Base-by-base conservation (phyloP, 2,113 vertebrate species). In the Nothobranchius furzeri region DNA sequence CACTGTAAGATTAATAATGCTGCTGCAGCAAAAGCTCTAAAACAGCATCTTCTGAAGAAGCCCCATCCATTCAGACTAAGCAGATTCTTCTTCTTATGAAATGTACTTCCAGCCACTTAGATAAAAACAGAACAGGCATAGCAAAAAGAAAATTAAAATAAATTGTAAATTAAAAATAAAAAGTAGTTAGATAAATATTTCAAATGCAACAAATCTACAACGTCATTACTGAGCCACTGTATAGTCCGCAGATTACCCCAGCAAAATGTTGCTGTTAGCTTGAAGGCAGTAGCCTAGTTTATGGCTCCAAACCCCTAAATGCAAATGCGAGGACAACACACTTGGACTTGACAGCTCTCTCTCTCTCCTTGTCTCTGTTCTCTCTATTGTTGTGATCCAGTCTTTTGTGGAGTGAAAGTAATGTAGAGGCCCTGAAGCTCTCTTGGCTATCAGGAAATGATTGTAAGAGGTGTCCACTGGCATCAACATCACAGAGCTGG, bases 351-450 rank as follows among this genome's bases (percentile, higher is more conserved):
- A 70, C 65, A 61, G 74, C 76, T 72, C 82, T 76, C 68, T 20
- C 20, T 20, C 20, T 64, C 24, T 43, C 49, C 53, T 25, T 66
- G 68, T 79, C 76, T 79, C 79, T 77, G 68, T 46, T 85, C 86
- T 61, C 46, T 79, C 81, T 25, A 78, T 86, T 87, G 84, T 87
- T 71, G 49, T 64, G 65, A 83, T 78, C 51, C 63, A 66, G 74
- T 68, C 82, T 87, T 87, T 89, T 79, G 68, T 88, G 77, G 58
- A 81, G 83, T 84, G 84, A 86, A 85, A 88, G 78, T 88, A 90
- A 88, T 78, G 82, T 80, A 78, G 52, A 55, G 58, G 81, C 81
- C 88, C 88, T 81, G 73, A 52, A 87, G 87, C 87, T 53, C 70
- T 82, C 60, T 76, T 46, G 64, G 75, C 46, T 68, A 80, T 81